A percentile compares a stretch with the other conserved stretches of the same genome.
Evolutionary conservation across 2,113 vertebrate species (phyloP).

Genomic region (Hiodon alosoides): DNA sequence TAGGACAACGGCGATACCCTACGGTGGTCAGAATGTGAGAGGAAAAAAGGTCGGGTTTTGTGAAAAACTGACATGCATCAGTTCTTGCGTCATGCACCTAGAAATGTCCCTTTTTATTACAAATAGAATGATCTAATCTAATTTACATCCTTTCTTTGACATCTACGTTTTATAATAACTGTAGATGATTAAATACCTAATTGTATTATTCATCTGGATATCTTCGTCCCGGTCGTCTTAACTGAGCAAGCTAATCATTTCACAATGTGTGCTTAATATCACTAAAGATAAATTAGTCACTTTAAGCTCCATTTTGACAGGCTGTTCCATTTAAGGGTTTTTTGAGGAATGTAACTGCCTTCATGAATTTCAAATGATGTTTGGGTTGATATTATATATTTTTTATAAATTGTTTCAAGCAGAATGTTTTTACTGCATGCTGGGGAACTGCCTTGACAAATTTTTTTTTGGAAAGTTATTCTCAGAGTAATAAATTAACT

Average conservation of each 20-base stretch:
- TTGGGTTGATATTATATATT: not conserved
- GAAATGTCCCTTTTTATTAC: not conserved
- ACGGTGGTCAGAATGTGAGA: too few relatives aligned
- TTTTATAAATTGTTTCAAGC: too few relatives aligned
- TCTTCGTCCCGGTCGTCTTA: not conserved
- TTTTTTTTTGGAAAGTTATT: too few relatives aligned
- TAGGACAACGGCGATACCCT: too few relatives aligned
- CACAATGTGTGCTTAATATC: conserved; percentile 13
- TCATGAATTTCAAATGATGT: not conserved
- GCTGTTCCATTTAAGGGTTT: not conserved
- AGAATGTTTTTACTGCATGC: too few relatives aligned
- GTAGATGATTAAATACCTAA: conserved; percentile 3
- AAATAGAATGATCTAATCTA: not conserved
- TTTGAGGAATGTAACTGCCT: not conserved
- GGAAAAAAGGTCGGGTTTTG: too few relatives aligned
- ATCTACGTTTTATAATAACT: not conserved
- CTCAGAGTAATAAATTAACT: too few relatives aligned
- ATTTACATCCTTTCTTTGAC: not conserved
- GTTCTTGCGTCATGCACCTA: too few relatives aligned
- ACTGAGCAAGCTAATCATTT: not conserved
- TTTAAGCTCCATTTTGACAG: not conserved
- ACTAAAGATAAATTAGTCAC: conserved; percentile 8
- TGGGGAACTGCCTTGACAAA: too few relatives aligned
- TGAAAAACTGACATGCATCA: too few relatives aligned
- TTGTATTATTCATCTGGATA: not conserved